phyloP scores from a whole-genome alignment of 2,797 vertebrate genomes.

The Sebastolobus alascanus region DNA sequence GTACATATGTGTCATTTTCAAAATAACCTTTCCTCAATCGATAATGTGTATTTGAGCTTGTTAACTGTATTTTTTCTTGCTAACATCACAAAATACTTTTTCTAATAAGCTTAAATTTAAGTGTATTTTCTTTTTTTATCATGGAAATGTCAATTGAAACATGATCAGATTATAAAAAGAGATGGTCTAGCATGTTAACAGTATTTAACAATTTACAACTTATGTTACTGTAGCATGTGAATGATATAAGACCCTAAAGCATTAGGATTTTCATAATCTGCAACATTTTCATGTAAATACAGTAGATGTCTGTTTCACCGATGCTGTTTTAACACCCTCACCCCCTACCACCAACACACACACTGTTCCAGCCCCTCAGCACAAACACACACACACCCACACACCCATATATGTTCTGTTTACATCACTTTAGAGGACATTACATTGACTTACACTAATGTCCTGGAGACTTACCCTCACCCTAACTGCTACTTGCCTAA shows the following conservation, averaged over 20 bases:
- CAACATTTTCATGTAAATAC: conserved; percentile 48
- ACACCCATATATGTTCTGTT: not conserved
- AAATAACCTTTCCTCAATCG: conserved; percentile 43
- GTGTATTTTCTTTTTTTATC: not conserved
- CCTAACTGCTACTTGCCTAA: too few species aligned
- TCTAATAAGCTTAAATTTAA: not conserved
- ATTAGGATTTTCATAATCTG: conserved; percentile 57
- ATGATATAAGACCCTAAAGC: conserved; percentile 27
- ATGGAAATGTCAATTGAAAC: not conserved
- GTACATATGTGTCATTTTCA: conserved; percentile 16
- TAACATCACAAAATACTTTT: not conserved
- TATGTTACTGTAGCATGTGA: not conserved
- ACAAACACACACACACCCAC: not conserved
- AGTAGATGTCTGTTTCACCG: conserved; percentile 20
- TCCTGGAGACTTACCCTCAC: too few species aligned
- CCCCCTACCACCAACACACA: not conserved
- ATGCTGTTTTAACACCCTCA: conserved; percentile 16
- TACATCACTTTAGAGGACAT: too few species aligned
- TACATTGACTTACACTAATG: too few species aligned
- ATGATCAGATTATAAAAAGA: conserved; percentile 9
- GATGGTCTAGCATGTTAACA: not conserved
- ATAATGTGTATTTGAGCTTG: not conserved
- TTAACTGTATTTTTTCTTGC: not conserved
- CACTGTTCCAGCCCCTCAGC: not conserved
- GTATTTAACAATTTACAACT: conserved; percentile 35